Percentiles rank a stretch among this genome's conserved stretches.
Conservation (phyloP, 2,113 vertebrate genomes). For the Naja naja region DNA sequence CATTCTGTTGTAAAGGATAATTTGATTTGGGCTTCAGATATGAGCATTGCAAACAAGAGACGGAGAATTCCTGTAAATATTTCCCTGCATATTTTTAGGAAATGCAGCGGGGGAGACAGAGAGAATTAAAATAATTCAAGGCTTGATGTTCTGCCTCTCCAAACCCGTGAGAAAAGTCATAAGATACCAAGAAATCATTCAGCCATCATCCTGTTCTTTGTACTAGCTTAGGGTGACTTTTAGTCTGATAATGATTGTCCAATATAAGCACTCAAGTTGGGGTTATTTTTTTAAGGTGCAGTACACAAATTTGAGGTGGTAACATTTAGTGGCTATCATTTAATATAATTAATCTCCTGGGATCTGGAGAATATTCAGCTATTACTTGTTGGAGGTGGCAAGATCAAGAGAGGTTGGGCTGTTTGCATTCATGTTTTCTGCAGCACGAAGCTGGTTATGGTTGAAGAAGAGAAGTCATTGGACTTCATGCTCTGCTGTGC, state of each 20-base stretch:
- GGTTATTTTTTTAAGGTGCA: background rate
- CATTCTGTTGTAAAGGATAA: background rate
- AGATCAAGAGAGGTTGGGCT: background rate
- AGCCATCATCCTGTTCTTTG: background rate
- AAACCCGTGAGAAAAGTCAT: background rate
- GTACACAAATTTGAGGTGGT: background rate
- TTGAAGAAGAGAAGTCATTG: background rate
- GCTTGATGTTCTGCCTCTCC: background rate
- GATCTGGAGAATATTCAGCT: background rate
- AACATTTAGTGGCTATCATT: background rate
- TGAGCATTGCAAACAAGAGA: background rate
- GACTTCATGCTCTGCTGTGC: background rate
- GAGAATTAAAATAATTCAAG: background rate
- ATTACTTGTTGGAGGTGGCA: background rate
- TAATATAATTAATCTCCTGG: background rate
- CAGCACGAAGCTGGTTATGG: background rate
- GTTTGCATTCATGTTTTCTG: background rate
- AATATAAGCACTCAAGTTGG: background rate
- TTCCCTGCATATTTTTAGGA: background rate
- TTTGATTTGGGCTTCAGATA: background rate
- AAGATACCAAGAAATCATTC: background rate
- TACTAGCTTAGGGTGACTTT: background rate
- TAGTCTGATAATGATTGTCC: background rate
- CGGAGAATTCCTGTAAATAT: background rate
- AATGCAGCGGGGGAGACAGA: background rate